Conservation (phyloP, 2,888 invertebrate genomes). For the Tiliacea citrago region DNA sequence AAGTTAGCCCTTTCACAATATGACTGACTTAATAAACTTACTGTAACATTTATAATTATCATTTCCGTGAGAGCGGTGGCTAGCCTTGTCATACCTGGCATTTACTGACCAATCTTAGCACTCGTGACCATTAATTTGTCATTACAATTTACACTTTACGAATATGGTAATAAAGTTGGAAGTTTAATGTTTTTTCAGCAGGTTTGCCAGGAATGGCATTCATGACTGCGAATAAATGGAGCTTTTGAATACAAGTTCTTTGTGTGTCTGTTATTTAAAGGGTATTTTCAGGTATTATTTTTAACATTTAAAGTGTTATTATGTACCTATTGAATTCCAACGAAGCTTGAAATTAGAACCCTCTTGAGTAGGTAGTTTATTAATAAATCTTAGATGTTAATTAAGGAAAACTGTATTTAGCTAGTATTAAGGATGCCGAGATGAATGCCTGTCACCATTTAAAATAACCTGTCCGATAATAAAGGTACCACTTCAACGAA, state of each 20-base stretch:
- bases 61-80: slow-evolving; percentile 66
- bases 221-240: slow-evolving; percentile 20
- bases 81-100: slow-evolving; percentile 63
- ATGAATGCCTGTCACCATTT: too few relatives aligned
- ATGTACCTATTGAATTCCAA: neutral
- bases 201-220: slow-evolving; percentile 30
- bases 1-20: slow-evolving; percentile 59
- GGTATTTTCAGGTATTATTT: neutral
- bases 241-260: slow-evolving; percentile 44
- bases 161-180: slow-evolving; percentile 33
- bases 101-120: slow-evolving; percentile 62
- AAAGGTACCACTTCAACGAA: too few relatives aligned
- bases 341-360: too few relatives aligned
- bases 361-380: too few relatives aligned
- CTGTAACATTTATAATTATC: slow-evolving; percentile 56
- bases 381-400: too few relatives aligned
- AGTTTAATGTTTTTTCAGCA: slow-evolving; percentile 16
- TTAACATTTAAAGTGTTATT: neutral
- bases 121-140: slow-evolving; percentile 49
- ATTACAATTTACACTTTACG: slow-evolving; percentile 50
- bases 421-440: too few relatives aligned
- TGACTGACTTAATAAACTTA: slow-evolving; percentile 43
- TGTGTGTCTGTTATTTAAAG: slow-evolving; percentile 5
- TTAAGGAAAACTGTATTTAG: too few relatives aligned
- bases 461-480: too few relatives aligned